Conservation (phyloP, 1,140 invertebrate species). For the Asbolus verrucosus region DNA sequence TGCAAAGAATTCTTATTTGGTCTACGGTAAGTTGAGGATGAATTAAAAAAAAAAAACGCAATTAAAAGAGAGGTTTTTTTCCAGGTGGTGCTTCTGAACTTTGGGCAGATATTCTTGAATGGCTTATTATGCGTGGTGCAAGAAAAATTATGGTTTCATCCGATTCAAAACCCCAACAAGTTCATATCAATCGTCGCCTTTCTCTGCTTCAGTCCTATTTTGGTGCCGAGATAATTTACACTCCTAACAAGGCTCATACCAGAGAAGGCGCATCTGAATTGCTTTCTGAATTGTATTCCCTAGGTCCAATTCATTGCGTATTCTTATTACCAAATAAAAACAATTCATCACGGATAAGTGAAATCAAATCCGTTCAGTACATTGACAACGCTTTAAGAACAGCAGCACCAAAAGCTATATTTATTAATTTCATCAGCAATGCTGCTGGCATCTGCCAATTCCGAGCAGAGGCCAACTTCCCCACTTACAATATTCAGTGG, state of each 20-base stretch:
- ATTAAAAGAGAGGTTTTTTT: conserved; percentile 53
- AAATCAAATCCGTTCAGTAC: conserved; percentile 60
- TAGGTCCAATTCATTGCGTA: conserved; percentile 59
- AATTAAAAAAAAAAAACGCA: neutral
- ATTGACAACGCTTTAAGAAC: conserved; percentile 58
- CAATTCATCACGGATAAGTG: conserved; percentile 45
- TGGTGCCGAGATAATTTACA: conserved; percentile 55
- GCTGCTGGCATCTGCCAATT: conserved; percentile 57
- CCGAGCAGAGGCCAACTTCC: conserved; percentile 57
- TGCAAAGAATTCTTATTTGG: conserved; percentile 58
- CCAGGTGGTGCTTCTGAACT: conserved; percentile 87
- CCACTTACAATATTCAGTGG: conserved; percentile 59
- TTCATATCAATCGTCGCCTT: conserved; percentile 56
- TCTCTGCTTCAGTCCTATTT: conserved; percentile 56
- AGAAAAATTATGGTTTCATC: conserved; percentile 73
- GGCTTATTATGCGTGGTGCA: conserved; percentile 85
- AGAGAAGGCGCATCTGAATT: conserved; percentile 59
- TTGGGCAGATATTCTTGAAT: conserved; percentile 88
- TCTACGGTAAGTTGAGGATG: conserved; percentile 62
- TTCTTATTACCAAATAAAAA: conserved; percentile 57
- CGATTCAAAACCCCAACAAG: conserved; percentile 56
- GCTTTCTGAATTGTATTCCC: conserved; percentile 55
- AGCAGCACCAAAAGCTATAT: conserved; percentile 59
- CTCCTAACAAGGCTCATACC: conserved; percentile 55
- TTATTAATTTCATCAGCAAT: conserved; percentile 57